phyloP scores from a whole-genome alignment of 2,888 invertebrate species.

The Gonocerus acuteangulatus region DNA sequence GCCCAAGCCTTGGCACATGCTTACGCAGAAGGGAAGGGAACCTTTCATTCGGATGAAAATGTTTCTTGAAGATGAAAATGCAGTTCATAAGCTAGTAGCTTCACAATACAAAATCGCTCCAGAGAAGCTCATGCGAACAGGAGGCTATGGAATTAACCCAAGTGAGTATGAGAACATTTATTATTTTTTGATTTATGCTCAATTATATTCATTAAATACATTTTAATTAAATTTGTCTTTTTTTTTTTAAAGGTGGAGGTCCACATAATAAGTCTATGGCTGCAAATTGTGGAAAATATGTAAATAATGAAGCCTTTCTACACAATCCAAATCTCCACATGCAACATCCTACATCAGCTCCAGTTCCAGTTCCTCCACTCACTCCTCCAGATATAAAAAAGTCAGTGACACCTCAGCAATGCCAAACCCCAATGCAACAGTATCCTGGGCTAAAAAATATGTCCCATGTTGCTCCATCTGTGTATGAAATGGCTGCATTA shows the following conservation, averaged over 20 bases:
- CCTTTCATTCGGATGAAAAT: constrained; percentile 97
- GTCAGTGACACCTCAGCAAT: constrained; percentile 31
- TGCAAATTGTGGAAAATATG: constrained; percentile 33
- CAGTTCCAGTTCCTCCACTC: constrained; percentile 32
- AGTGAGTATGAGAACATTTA: constrained; percentile 52
- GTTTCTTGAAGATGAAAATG: constrained; percentile 92
- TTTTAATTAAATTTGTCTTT: background rate
- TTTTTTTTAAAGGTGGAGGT: constrained; percentile 27
- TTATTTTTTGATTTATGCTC: background rate
- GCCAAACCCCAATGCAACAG: constrained; percentile 39
- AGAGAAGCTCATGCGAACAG: constrained; percentile 93
- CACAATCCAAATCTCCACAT: constrained; percentile 30
- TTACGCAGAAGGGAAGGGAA: constrained; percentile 87
- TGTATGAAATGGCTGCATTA: constrained; percentile 94
- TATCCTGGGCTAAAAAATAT: constrained; percentile 57
- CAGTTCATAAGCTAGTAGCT: constrained; percentile 89
- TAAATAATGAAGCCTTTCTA: constrained; percentile 31
- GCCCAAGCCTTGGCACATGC: constrained; percentile 98
- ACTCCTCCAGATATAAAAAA: constrained; percentile 36
- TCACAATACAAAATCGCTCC: constrained; percentile 97
- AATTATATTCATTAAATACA: background rate
- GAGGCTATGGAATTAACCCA: constrained; percentile 73
- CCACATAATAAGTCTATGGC: constrained; percentile 34
- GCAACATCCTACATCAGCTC: constrained; percentile 26
- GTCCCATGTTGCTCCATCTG: constrained; percentile 78